Evolutionary conservation across 2,113 vertebrate genomes (phyloP), one percentile per base, ranked within the genome.

Genomic region (Halcyon malimbica): DNA sequence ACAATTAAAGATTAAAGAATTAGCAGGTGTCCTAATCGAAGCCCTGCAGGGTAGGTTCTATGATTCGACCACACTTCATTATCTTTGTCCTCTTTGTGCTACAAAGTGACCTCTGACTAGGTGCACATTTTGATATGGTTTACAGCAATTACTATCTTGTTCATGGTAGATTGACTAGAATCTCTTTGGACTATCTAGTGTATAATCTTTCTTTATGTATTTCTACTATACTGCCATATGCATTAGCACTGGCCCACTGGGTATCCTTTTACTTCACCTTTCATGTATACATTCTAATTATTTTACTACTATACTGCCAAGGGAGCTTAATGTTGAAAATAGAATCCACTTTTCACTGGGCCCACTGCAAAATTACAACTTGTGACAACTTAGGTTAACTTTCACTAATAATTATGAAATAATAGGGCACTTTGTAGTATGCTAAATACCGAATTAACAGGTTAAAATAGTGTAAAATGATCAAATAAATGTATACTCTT

Each of bases 121-220:
- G 83, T 92, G 70, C 28, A 80, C 54, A 65, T 95, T 95, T 97
- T 95, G 65, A 67, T 92, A 11, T 53, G 29, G 57, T 92, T 97
- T 96, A 83, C 90, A 63, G 87, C 79, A 97, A 65, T 95, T 94
- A 88, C 4, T 3, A 83, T 89, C 77, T 94, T 84, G 77, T 93
- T 96, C 95, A 96, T 96, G 91, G 94, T 94, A 96, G 94, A 95
- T 94, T 95, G 93, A 77, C 76, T 95, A 92, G 69, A 90, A 92
- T 80, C 63, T 97, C 88, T 94, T 95, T 93, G 79, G 84, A 95
- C 74, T 96, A 87, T 42, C 76, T 77, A 68, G 79, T 87, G 42
- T 46, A 83, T 94, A 95, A 96, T 94, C 54, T 91, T 94, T 95
- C 83, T 93, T 95, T 94, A 95, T 92, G 39, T 65, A 87, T 94